Evolutionary conservation across 2,888 invertebrate species (phyloP), one percentile per base, ranked within the genome.

Genomic region (Perizoma flavofasciatum): DNA sequence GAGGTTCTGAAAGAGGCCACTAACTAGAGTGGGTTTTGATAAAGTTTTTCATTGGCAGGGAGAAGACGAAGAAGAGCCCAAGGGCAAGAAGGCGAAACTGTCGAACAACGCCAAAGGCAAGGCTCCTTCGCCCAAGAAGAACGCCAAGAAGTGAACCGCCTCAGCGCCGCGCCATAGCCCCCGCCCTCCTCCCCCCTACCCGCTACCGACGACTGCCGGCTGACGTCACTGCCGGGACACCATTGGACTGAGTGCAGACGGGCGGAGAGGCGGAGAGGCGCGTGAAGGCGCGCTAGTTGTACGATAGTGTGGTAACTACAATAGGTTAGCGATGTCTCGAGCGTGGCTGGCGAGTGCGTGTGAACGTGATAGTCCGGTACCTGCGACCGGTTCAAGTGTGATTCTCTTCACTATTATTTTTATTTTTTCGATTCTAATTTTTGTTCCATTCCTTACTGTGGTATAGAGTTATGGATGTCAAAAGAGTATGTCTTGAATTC

Each of bases 41-140:
- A 9, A 4, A 4, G 43, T 44, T 39, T 59, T 66, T 55, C 48
- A 39, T 60, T 74, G 67, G 11, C 80, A 95, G 86, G 95, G 94
- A 61, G 95, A 95, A 63, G 95, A 95, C 32, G 96, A 96, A 65
- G 96, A 96, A 32, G 95, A 95, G 85, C 95, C 96, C 74, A 96
- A 96, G 89, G 95, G 95, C 86, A 96, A 96, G 89, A 95, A 95
- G 80, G 94, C 95, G 86, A 96, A 96, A 92, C 89, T 95, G 85
- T 94, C 94, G 75, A 95, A 94, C 87, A 95, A 94, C 77, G 92
- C 94, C 80, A 94, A 94, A 86, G 95, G 94, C 78, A 95, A 95
- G 89, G 92, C 93, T 61, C 91, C 94, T 59, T 94, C 94, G 72
- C 94, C 95, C 86, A 95, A 95, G 93, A 95, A 95, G 89, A 95